Evolutionary conservation across 2,888 invertebrate species (phyloP), one percentile per base, ranked within the genome.

Genomic region (Drosophila bunnanda): DNA sequence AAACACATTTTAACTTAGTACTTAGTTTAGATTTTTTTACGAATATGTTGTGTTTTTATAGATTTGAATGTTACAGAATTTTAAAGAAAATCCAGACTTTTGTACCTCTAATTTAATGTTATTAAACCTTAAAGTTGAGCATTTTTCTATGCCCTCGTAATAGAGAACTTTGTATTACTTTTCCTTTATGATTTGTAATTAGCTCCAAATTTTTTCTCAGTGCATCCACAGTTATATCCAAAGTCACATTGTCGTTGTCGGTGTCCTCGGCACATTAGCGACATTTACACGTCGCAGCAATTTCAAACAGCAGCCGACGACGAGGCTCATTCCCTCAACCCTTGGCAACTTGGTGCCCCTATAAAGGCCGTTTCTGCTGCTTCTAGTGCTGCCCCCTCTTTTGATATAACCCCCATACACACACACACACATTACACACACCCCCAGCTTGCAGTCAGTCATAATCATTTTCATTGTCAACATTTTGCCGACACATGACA

Each of bases 211-310:
- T 53, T 13, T 61, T 15, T 9, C 8, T 8, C 30, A 59, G 46
- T 62, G 50, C 52, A 15, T n/a, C 6, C 68, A 20, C 38, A 25
- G 54, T 25, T 46, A 34, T 34, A 25, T 30, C 53, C 66, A 54
- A 44, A 66, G 32, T 44, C 65, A 44, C 66, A 58, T 52, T 65
- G 62, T 62, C 73, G 61, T 68, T 62, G 38, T 65, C 57, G 53
- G 67, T 41, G 58, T 59, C 61, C 57, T 76, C 70, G 74, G 56
- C 86, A 83, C 83, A 83, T 83, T 83, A 83, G 83, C 83, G 86
- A 87, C 83, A 82, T 88, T 83, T 88, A 86, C 83, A 83, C 83
- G 83, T 83, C 83, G 83, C 88, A 83, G 83, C 83, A 82, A 88
- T 83, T 83, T 86, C 86, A 75, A 88, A 80, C 83, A 83, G 88